Percentiles rank a stretch among this genome's conserved stretches.
Conservation (phyloP, 2,888 invertebrate species). For the Pristionchus mayeri region DNA sequence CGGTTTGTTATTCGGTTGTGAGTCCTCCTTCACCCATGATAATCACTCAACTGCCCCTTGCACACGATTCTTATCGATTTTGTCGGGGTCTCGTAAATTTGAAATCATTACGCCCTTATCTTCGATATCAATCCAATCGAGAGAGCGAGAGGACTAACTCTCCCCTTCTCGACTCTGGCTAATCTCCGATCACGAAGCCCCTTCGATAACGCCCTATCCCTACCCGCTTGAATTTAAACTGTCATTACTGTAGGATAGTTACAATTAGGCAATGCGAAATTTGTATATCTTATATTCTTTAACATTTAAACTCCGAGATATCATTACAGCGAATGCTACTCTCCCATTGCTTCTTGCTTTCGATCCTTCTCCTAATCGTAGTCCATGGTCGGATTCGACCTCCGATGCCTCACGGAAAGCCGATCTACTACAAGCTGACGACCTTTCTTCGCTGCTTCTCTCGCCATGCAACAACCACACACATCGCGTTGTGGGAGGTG, state of each 20-base stretch:
- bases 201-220: too few relatives aligned
- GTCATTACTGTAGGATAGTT: too few relatives aligned
- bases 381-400: background rate
- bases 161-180: too few relatives aligned
- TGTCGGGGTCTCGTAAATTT: background rate
- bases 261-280: too few relatives aligned
- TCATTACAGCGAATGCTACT: background rate
- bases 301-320: background rate
- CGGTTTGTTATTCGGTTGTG: too few relatives aligned
- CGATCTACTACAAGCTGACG: background rate
- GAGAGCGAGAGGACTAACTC: too few relatives aligned
- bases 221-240: too few relatives aligned
- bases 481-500: conserved; percentile 16
- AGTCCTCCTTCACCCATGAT: too few relatives aligned
- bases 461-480: background rate
- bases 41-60: too few relatives aligned
- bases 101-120: background rate
- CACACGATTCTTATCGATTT: background rate
- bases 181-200: too few relatives aligned
- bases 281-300: too few relatives aligned
- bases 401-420: background rate
- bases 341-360: background rate
- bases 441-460: background rate
- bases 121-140: background rate
- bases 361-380: background rate